A percentile compares a stretch with the other conserved stretches of the same genome.
These are phyloP conservation scores for Pachyuromys duprasi DNA, from an alignment of 2,797 vertebrate species.

Conservation along the genomic window DNA sequence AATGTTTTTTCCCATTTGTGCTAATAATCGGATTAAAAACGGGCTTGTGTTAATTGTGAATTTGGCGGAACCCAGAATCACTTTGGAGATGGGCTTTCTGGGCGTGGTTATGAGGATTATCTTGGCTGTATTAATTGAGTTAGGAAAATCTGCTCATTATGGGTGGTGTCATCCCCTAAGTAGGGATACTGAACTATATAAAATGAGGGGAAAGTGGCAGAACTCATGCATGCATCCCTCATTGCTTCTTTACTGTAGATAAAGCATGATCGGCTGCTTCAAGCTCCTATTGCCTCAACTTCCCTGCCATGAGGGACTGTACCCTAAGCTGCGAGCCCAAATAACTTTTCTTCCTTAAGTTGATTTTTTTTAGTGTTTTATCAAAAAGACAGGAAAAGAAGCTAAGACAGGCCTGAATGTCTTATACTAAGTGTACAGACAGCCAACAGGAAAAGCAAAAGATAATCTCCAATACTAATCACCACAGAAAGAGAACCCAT, in stretches of 20 bases:
- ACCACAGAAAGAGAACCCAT: neutral
- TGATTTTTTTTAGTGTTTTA: neutral
- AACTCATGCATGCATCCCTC: neutral
- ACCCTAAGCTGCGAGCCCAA: neutral
- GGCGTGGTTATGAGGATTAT: neutral
- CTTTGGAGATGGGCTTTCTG: neutral
- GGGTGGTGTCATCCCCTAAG: neutral
- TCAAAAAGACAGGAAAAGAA: neutral
- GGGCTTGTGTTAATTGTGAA: neutral
- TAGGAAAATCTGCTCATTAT: neutral
- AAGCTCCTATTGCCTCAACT: neutral
- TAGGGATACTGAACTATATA: neutral
- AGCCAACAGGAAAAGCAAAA: neutral
- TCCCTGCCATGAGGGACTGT: neutral
- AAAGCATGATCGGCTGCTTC: neutral
- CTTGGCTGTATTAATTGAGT: neutral
- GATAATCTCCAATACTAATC: neutral
- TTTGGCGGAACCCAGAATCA: neutral
- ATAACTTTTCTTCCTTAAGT: neutral
- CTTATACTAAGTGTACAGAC: neutral
- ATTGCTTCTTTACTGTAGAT: neutral
- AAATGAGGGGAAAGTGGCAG: neutral
- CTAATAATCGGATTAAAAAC: neutral
- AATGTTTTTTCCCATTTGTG: neutral
- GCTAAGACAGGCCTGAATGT: neutral